Evolutionary conservation across 2,797 vertebrate genomes (phyloP), one percentile per base, ranked within the genome.

Genomic region (Phaenicophaeus curvirostris): DNA sequence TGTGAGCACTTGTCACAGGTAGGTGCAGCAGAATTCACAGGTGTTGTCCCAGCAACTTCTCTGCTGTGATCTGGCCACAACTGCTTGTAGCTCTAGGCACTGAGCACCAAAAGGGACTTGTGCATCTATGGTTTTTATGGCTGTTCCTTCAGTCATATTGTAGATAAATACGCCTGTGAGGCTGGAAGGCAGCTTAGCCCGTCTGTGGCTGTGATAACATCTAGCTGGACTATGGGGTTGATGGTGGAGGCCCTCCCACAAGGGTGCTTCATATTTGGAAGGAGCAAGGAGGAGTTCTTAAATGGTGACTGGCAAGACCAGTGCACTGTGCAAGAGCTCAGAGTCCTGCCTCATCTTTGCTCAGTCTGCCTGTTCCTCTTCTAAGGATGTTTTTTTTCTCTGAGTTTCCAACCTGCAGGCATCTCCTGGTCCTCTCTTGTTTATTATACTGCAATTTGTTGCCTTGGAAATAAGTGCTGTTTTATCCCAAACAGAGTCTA

Each of bases 381-480:
- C 2, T 2, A 75, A 79, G 73, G 46, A 59, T 5, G 1, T 61
- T 57, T n/a, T 71, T 83, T 83, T 89, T 62, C 41, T 71, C 23
- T 69, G 27, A 55, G 69, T 76, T 89, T 89, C 85, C 81, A 93
- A 90, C 66, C 87, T 93, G 77, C 67, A 93, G 68, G 74, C 87
- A 94, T 82, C 93, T 94, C 39, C 41, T 78, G 74, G 79, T 89
- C 94, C 74, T 94, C 69, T 67, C 57, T 77, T 96, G 92, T 95
- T 97, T 96, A 92, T 73, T 65, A 73, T 30, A 86, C 71, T 86
- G 58, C 87, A 84, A 83, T 95, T 82, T 87, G 96, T 97, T 97
- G 94, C 95, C 93, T 95, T 96, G 95, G 96, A 96, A 97, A 95
- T 97, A 89, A 91, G 85, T 31, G 85, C 79, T 94, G 92, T 73